Base-by-base conservation (phyloP, 2,888 invertebrate genomes). In the Gibbula magus region DNA sequence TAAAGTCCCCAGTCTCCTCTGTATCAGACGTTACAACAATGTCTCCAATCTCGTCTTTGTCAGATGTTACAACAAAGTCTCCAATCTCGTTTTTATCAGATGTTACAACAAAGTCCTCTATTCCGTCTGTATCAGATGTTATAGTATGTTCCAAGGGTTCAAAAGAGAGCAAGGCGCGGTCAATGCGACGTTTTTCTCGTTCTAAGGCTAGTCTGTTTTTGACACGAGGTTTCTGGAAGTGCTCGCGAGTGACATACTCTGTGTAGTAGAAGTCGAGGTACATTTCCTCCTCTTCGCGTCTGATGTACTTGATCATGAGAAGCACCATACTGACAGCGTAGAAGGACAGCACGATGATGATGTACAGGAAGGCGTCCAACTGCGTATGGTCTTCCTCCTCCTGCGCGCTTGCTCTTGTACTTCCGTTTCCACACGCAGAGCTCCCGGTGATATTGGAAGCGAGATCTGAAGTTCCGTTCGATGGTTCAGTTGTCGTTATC, bases 271-370 rank as follows among this genome's bases (percentile, higher is more conserved):
- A 86, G 32, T 88, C 85, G 0, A 89, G 82, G 52, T 81, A 86
- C 29, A 87, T 84, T 61, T 90, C 90, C 51, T 87, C 89, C 56
- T 89, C 86, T 66, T 90, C 90, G 2, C 89, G 84, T 35, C 89
- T 80, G 20, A 89, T 87, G 80, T 89, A 90, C 70, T 90, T 90
- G 16, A 90, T 86, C 83, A 90, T 87, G 13, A 90, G 82, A 8
- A 89, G 79, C n/a, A 89, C 88, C 80, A 90, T 89, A 70, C 88
- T 88, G 32, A 86, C 84, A 20, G 89, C 88, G 80, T 90, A 90
- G 82, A 90, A 89, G 22, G 86, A 85, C 53, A 90, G 82, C 4
- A 90, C 90, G 18, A 89, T 87, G 2, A 90, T 87, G 32, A 89
- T 90, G 79, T 90, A 90, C 45, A 88, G 74, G 52, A 90, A 87